Base-by-base conservation (phyloP, 1,140 invertebrate genomes). In the Paramacrobiotus metropolitanus region DNA sequence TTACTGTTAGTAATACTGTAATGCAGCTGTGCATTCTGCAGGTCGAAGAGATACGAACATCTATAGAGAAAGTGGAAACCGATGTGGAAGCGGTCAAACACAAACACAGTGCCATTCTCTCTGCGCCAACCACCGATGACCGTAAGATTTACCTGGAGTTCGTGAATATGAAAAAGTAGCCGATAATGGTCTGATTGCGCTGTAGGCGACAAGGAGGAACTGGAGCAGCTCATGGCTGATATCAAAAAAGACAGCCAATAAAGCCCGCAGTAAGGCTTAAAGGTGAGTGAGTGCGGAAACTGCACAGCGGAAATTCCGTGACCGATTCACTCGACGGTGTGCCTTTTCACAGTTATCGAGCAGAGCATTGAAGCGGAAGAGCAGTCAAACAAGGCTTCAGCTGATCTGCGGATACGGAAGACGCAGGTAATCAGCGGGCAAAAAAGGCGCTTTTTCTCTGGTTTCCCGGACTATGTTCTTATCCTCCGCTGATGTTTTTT, bases 161-260 rank as follows among this genome's bases (percentile, higher is more conserved):
- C 34, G 34, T 40, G 34, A n/a, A n/a, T n/a, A n/a, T n/a, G n/a
- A n/a, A n/a, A n/a, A n/a, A n/a, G n/a, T n/a, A n/a, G n/a, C n/a
- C n/a, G n/a, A n/a, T n/a, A n/a, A n/a, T n/a, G n/a, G n/a, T n/a
- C n/a, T n/a, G n/a, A n/a, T n/a, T n/a, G n/a, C n/a, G n/a, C n/a
- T n/a, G n/a, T n/a, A 95, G 80, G 90, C 91, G 73, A 55, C 28
- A 97, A 97, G 80, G 89, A 94, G 76, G 92, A 97, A 77, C 77
- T 98, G 72, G 93, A 99, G 80, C 91, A 97, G 78, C 79, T 96
- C 68, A 99, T 97, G 93, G 88, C 90, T 69, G 91, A 96, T 71
- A 96, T 99, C 69, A 98, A 98, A 81, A n/a, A 94, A 93, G 82
- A 93, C 88, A 76, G 92, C 94, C 74, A 97, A 98, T 79, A 94